Conservation (phyloP, 2,797 vertebrate species). For the Anabas testudineus region DNA sequence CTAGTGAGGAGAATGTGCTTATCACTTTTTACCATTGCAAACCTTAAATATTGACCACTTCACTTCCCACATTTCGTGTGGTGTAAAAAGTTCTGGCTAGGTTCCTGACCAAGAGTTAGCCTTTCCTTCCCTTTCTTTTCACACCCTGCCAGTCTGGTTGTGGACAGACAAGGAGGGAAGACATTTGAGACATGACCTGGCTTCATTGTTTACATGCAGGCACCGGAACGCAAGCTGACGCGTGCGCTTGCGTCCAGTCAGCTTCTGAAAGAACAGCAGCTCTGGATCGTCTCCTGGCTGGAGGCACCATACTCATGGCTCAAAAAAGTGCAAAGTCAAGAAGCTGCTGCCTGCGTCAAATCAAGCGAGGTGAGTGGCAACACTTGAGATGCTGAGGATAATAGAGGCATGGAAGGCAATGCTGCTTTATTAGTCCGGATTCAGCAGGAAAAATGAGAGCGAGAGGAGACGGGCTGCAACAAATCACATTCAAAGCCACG, state of each 20-base stretch:
- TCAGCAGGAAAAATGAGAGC: constrained; percentile 2
- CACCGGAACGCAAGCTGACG: constrained; percentile 51
- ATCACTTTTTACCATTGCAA: background rate
- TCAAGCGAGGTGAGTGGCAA: constrained; percentile 20
- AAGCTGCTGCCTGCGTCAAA: constrained; percentile 18
- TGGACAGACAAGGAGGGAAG: constrained; percentile 3
- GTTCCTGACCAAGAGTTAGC: constrained; percentile 35
- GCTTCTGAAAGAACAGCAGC: constrained; percentile 5
- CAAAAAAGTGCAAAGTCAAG: constrained; percentile 31
- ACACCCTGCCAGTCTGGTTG: background rate
- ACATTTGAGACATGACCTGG: constrained; percentile 32
- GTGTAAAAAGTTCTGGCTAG: background rate
- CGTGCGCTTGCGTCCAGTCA: constrained; percentile 57
- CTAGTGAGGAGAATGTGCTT: background rate
- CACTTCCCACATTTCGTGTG: constrained; percentile 11
- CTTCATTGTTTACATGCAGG: constrained; percentile 65
- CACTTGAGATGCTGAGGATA: constrained; percentile 8
- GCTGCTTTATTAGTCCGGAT: constrained; percentile 30
- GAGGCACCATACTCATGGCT: constrained; percentile 27
- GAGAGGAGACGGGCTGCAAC: constrained; percentile 8
- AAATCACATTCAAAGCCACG: constrained; percentile 33
- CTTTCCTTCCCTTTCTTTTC: background rate
- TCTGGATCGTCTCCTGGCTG: constrained; percentile 34
- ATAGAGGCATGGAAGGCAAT: constrained; percentile 19
- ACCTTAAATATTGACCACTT: constrained; percentile 3